Percentiles rank a stretch among this genome's conserved stretches.
These are phyloP conservation scores for Melanaphis sacchari DNA, from an alignment of 1,140 invertebrate species.

Conservation along the genomic window DNA sequence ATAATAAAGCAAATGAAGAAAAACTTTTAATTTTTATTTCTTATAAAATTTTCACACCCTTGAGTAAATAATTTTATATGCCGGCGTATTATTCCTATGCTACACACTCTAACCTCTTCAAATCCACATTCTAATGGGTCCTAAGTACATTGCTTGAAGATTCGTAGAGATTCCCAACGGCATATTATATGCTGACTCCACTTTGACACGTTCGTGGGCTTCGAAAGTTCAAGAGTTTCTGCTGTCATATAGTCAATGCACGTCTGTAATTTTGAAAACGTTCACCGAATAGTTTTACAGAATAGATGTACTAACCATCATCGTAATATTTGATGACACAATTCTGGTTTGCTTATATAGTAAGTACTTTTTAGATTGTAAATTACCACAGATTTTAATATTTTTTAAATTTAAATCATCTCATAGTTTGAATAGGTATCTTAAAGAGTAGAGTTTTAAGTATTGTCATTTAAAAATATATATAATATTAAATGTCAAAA, in stretches of 20 bases:
- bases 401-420: not conserved
- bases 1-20: not conserved
- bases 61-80: not conserved
- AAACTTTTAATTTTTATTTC: not conserved
- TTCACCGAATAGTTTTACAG: conserved; percentile 16
- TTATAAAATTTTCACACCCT: not conserved
- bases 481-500: not conserved
- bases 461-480: not conserved
- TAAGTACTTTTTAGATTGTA: not conserved
- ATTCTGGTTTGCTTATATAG: not conserved
- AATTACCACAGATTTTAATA: not conserved
- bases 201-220: conserved; percentile 16
- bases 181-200: not conserved
- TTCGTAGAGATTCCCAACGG: not conserved
- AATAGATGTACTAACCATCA: not conserved
- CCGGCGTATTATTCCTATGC: not conserved
- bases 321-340: conserved; percentile 1
- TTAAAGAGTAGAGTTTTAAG: not conserved
- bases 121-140: conserved; percentile 18
- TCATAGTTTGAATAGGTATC: not conserved
- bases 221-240: conserved; percentile 34
- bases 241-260: not conserved
- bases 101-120: not conserved
- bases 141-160: not conserved
- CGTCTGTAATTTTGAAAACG: not conserved